A percentile compares a stretch with the other conserved stretches of the same genome.
phyloP scores from a whole-genome alignment of 2,888 invertebrate species.

The Dysmachus trigonus region DNA sequence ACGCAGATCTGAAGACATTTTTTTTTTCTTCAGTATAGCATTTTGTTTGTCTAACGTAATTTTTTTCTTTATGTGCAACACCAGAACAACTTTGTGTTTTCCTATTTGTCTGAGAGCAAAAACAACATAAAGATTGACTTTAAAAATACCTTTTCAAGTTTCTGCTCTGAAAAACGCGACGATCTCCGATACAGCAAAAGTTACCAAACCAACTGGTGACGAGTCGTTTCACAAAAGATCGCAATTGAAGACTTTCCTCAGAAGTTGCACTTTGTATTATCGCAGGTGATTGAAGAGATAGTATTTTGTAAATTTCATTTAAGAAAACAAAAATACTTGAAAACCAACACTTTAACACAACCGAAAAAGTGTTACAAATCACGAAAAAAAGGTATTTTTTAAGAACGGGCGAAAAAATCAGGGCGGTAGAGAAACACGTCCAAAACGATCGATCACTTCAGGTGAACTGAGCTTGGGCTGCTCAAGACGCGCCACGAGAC shows the following conservation, averaged over 20 bases:
- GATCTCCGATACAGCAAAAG: background rate
- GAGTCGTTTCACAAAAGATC: background rate
- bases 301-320: background rate
- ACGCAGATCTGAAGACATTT: background rate
- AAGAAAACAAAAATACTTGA: background rate
- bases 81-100: background rate
- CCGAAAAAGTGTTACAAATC: constrained; percentile 31
- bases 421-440: background rate
- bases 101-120: background rate
- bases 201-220: background rate
- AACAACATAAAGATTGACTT: background rate
- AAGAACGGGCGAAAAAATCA: background rate
- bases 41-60: background rate
- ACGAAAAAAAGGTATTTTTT: background rate
- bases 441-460: constrained; percentile 12
- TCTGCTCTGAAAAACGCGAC: constrained; percentile 19
- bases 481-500: background rate
- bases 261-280: background rate
- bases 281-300: background rate
- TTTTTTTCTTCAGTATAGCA: background rate
- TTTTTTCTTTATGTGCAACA: background rate
- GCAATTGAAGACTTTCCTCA: background rate
- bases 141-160: constrained; percentile 26
- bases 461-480: constrained; percentile 3
- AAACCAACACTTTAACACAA: background rate